Base-by-base conservation (phyloP, 1,140 invertebrate genomes). In the Papilio polytes region DNA sequence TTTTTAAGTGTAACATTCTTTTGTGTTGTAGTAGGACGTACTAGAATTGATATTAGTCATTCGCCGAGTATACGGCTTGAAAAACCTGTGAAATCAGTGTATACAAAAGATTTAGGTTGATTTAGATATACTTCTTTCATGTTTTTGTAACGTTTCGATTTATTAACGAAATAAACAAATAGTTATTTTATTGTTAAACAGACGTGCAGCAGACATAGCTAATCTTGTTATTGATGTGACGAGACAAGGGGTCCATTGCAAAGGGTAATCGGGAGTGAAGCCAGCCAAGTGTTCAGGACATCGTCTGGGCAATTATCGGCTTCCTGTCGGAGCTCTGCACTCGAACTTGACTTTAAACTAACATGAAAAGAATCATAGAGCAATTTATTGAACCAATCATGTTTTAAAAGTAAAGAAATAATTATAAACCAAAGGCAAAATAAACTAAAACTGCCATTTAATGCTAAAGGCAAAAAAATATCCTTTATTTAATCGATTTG, bases 261-360 rank as follows among this genome's bases (percentile, higher is more conserved):
- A 41, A 56, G 53, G 53, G 77, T 78, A 78, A 78, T 78, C 77
- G 77, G 56, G 20, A 44, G 56, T 46, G 53, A 78, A 78, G 66
- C 77, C 56, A 41, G 77, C 53, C 31, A 63, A 66, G 74, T 77
- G 77, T 66, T 41, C 77, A 78, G 48, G 74, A 76, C 74, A 53
- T 36, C 51, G 51, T 78, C 76, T 78, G 53, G 53, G n/a, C 22
- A 31, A 78, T 70, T 70, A 78, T 78, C 18, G 18, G 76, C 56
- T 78, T 41, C 56, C 76, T 56, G 74, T 10, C 44, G n/a, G 74
- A 18, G 46, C 74, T 31, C 10, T 70, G 63, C 26, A 15, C 63
- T 31, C 63, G 63, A 31, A 70, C 63, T 70, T 70, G 26, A 70
- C 63, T 63, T 63, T 13, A 63, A 26, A 70, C 15, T 15, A 36